Evolutionary conservation across 1,140 invertebrate genomes (phyloP), one percentile per base, ranked within the genome.

Genomic region (Drosophila subobscura): DNA sequence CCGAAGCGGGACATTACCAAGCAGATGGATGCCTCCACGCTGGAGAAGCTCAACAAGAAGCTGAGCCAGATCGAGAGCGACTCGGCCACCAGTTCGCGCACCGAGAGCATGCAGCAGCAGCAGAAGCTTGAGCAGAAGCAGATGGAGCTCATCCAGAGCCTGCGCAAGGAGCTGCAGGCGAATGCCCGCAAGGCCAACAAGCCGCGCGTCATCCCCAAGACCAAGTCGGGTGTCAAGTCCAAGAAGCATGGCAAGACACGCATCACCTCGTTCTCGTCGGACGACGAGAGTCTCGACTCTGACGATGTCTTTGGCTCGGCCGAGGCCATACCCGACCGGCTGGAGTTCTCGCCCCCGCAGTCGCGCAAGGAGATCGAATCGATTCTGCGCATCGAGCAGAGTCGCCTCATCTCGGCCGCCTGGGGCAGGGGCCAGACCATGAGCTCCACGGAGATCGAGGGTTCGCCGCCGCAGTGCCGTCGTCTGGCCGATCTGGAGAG

Each of bases 391-490:
- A 93, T 94, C 23, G 94, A 95, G 78, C 94, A 94, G 53, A 94
- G 94, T 80, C 93, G 94, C 72, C 94, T 95, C 40, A 94, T 93
- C 4, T 94, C 93, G 1, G 93, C 93, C 0, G 93, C 93, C 27
- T 94, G 93, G 93, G 94, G 95, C 75, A 91, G 94, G 59, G 94
- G 94, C 10, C 94, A 95, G 86, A 95, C 94, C 4, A 95, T 95
- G 94, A 95, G 94, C 59, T 95, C 94, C 0, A 95, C 94, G 4
- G 94, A 95, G 92, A 94, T 95, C 8, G 94, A 95, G 91, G 94
- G 94, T 4, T 95, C 94, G 3, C 94, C 94, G 1, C 94, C 94
- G 2, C 94, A 94, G 66, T 94, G 94, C 67, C 90, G 94, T 16
- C 92, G 94, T 72, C 75, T 94, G 44, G 92, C 92, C 41, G 92